Base-by-base conservation (phyloP, 2,797 vertebrate species). In the Diplodus sargus region DNA sequence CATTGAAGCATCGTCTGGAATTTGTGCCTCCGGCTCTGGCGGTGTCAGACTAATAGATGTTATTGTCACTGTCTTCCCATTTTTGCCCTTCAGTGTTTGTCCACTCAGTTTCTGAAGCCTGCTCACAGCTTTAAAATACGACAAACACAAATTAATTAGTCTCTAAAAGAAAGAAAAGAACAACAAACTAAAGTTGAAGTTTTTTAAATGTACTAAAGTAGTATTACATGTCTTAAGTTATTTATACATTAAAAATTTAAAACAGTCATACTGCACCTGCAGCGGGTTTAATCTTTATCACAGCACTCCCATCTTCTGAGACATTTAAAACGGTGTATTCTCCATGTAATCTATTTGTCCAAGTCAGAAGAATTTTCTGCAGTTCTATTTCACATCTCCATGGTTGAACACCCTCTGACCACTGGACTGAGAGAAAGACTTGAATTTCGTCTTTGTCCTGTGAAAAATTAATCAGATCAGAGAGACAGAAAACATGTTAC, bases 261-360 rank as follows among this genome's bases (percentile, higher is more conserved):
- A 43, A 43, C 0, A 20, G 10, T 66, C 45, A 73, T 65, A 89
- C 61, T 49, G 5, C 43, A 91, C 92, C 91, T 92, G 80, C 28
- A 67, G 1, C 13, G 9, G 84, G 74, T 8, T 5, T 2, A 30
- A 90, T 51, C 0, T 0, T 17, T 9, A 93, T 57, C 8, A 5
- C 3, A 42, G 30, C 88, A 0, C 0, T 2, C 0, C 42, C 60
- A 25, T 82, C 23, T 0, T 20, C 0, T 0, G 0, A 2, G 0
- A 3, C 3, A 0, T 0, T 0, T 12, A 15, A 0, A 15, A 90
- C 52, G 0, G 0, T 0, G 2, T 57, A 78, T 0, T n/a, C 1
- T 6, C 0, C 1, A 0, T 1, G 0, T 0, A 0, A 0, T 0
- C 13, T 79, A 76, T 78, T 90, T 0, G 71, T 39, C 91, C 91